Base-by-base conservation (phyloP, 1,140 invertebrate genomes). In the Augochlora pura region DNA sequence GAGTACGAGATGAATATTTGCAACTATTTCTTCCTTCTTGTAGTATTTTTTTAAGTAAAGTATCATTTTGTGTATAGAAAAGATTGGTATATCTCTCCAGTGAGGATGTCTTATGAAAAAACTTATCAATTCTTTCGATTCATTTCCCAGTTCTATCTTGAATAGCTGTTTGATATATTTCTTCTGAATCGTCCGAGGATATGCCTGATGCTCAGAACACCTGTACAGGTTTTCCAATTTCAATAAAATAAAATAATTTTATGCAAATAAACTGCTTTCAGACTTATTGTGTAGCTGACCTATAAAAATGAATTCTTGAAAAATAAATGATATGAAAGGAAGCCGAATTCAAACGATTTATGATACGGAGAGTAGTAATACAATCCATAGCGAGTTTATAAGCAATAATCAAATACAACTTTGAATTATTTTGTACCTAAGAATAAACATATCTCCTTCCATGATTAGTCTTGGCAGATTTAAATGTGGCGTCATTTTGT, bases 11-110 rank as follows among this genome's bases (percentile, higher is more conserved):
- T 93, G 90, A 76, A 94, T 90, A 88, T 94, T 94, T 60, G 92
- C 85, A 85, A 89, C 93, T 87, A 95, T 95, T 57, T 94, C 93
- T 49, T 92, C 74, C 25, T 87, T 63, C 18, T 88, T 85, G 88
- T 94, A 95, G 32, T 92, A 27, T 69, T 80, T 81, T 52, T 88
- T 91, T 59, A 95, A 86, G 84, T 93, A 93, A 66, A 92, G 59
- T 80, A 91, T 91, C 7, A 94, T 93, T 77, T 90, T 89, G 72
- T 93, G 81, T 2, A 95, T 92, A 87, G 93, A 89, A 0, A 90
- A 7, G n/a, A 95, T 84, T n/a, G 94, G 86, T 49, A 94, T 90
- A 76, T 92, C 91, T 8, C 91, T 91, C 93, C 94, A 94, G 88
- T 93, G 93, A 39, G 93, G 91, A 91, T 95, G 94, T 78, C 90